Evolutionary conservation across 2,888 invertebrate species (phyloP), one percentile per base, ranked within the genome.

Genomic region (Chrysomela aeneicollis): DNA sequence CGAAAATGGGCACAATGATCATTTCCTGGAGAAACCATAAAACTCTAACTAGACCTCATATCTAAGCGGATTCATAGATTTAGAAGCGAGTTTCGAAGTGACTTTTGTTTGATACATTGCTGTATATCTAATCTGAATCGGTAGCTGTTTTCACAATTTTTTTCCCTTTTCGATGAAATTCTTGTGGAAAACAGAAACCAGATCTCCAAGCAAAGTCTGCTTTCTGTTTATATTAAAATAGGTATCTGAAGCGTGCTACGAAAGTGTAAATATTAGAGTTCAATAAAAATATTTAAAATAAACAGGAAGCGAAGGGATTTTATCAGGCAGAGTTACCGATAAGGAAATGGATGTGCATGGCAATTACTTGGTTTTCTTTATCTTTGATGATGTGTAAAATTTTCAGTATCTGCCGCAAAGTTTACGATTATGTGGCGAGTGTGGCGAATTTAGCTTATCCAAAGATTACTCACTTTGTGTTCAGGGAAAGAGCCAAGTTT

Each of bases 191-290:
- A 21, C 46, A 26, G 42, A 57, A 46, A 26, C 9, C 57, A 26
- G 57, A 32, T 10, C 17, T 22, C 26, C 10, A 22, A 22, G 49
- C 10, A 22, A 19, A 15, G 57, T 46, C 57, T 57, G 57, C 46
- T 46, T 46, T 57, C 26, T 57, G 57, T 57, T 57, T 57, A 57
- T 22, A 57, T 46, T 46, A 55, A 18, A 46, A 47, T 22, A 42
- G 22, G 22, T 21, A 42, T 46, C 42, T 42, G 55, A 57, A 57
- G 57, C 57, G 57, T 57, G 57, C 57, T 57, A 19, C 37, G 19
- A 17, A 19, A 37, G 21, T 10, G 54, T 57, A 57, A 57, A 57
- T 57, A 57, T 42, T 42, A 42, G 15, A 42, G 15, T 42, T 42
- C 12, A 42, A 15, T 42, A 42, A 42, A 42, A 42, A 42, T 42